A percentile compares a stretch with the other conserved stretches of the same genome.
Evolutionary conservation across 2,888 invertebrate genomes (phyloP).

Genomic region (Lacanobia oleracea): DNA sequence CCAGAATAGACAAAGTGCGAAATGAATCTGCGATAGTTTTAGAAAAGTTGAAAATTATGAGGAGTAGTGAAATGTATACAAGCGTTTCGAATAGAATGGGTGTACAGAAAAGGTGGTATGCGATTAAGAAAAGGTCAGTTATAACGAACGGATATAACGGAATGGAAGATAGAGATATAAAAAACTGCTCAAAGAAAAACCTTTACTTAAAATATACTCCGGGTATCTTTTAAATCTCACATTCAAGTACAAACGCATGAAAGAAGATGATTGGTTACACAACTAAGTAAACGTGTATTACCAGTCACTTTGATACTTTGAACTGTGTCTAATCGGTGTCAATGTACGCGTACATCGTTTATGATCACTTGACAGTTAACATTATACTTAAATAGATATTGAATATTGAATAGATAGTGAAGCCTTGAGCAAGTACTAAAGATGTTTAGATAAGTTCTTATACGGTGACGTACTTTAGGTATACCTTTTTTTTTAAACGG

Average conservation of each 20-base stretch:
- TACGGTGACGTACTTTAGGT: neutral
- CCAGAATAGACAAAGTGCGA: too few species aligned
- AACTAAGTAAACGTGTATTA: slow-evolving; percentile 3
- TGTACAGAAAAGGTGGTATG: too few species aligned
- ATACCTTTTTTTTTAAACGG: neutral
- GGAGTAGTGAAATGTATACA: too few species aligned
- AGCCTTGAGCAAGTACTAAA: neutral
- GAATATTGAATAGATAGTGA: neutral
- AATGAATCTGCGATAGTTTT: too few species aligned
- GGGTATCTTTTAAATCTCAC: too few species aligned
- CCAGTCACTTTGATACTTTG: slow-evolving; percentile 19
- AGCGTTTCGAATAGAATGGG: too few species aligned
- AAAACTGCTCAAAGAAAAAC: too few species aligned
- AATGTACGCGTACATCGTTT: slow-evolving; percentile 11
- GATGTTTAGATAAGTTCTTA: neutral
- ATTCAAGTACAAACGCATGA: neutral
- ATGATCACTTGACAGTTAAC: neutral
- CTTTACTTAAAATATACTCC: too few species aligned
- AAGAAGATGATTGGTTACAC: slow-evolving; percentile 22
- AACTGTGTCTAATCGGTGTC: slow-evolving; percentile 25
- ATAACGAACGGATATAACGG: too few species aligned
- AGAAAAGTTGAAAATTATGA: too few species aligned
- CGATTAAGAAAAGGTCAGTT: too few species aligned
- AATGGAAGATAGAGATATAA: too few species aligned
- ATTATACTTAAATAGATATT: slow-evolving; percentile 3